These are phyloP conservation scores for Drosophila colorata DNA, from an alignment of 2,888 invertebrate species.

Conservation along the genomic window DNA sequence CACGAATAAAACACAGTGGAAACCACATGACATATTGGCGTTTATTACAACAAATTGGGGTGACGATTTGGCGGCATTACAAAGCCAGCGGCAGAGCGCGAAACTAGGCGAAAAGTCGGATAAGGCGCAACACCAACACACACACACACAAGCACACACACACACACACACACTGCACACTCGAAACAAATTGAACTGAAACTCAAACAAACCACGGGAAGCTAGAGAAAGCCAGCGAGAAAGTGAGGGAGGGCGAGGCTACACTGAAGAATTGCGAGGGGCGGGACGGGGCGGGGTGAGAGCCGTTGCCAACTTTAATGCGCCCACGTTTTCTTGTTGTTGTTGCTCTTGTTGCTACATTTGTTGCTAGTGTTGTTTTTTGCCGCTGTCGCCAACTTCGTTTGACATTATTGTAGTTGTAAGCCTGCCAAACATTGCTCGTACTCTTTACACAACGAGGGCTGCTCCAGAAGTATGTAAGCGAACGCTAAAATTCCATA, in stretches of 20 bases:
- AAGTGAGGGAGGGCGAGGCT: not conserved
- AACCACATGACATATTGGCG: constrained; percentile 80
- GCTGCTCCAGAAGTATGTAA: constrained; percentile 9
- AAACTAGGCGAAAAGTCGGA: constrained; percentile 66
- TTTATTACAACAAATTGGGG: constrained; percentile 82
- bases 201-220: constrained; percentile 63
- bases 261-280: too few species aligned
- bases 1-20: constrained; percentile 60
- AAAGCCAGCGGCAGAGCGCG: constrained; percentile 43
- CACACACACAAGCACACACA: constrained; percentile 14
- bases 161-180: constrained; percentile 24
- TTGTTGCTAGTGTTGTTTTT: constrained; percentile 37
- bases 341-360: constrained; percentile 14
- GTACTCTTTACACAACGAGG: constrained; percentile 20
- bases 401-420: constrained; percentile 71
- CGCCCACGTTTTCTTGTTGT: constrained; percentile 32
- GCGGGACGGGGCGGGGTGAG: not conserved
- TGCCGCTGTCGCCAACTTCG: constrained; percentile 63
- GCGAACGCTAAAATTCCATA: too few species aligned
- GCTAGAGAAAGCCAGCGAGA: constrained; percentile 12
- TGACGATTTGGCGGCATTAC: constrained; percentile 75
- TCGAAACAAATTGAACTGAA: constrained; percentile 66
- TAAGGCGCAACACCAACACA: constrained; percentile 56
- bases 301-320: constrained; percentile 40
- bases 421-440: constrained; percentile 50